Evolutionary conservation across 2,888 invertebrate genomes (phyloP).

Genomic region (Chromoteleia sp.): DNA sequence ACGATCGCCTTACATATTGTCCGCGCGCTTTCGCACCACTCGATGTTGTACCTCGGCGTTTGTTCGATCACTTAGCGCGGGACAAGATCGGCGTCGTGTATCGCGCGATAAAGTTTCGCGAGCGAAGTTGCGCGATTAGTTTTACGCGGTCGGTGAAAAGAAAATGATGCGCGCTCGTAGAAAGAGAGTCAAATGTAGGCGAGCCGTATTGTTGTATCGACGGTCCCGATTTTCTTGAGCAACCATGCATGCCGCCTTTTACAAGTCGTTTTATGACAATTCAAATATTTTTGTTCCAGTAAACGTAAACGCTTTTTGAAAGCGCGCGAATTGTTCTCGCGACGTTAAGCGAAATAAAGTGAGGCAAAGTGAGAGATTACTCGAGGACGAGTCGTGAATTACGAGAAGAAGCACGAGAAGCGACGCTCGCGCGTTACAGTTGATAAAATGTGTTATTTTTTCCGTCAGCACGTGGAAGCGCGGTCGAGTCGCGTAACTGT

Average conservation of each 20-base stretch:
- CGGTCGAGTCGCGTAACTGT: neutral
- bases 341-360: neutral
- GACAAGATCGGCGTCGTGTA: neutral
- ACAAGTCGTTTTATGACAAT: slow-evolving; percentile 49
- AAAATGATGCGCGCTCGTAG: slow-evolving; percentile 51
- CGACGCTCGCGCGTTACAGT: neutral
- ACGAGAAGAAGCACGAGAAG: too few species aligned
- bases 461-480: neutral
- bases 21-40: neutral
- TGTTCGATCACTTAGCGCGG: neutral
- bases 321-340: neutral
- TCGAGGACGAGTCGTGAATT: too few species aligned
- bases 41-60: neutral
- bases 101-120: slow-evolving; percentile 1
- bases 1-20: too few species aligned
- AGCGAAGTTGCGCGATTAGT: slow-evolving; percentile 30
- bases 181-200: slow-evolving; percentile 43
- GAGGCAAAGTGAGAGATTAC: too few species aligned
- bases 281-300: slow-evolving; percentile 4
- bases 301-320: neutral
- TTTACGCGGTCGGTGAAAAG: slow-evolving; percentile 44
- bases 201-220: slow-evolving; percentile 60
- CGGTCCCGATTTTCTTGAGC: slow-evolving; percentile 80
- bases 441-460: slow-evolving; percentile 11
- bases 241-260: slow-evolving; percentile 74